Percentiles rank a stretch among this genome's conserved stretches.
Conservation (phyloP, 2,797 vertebrate species). For the Smutsia temminckii region DNA sequence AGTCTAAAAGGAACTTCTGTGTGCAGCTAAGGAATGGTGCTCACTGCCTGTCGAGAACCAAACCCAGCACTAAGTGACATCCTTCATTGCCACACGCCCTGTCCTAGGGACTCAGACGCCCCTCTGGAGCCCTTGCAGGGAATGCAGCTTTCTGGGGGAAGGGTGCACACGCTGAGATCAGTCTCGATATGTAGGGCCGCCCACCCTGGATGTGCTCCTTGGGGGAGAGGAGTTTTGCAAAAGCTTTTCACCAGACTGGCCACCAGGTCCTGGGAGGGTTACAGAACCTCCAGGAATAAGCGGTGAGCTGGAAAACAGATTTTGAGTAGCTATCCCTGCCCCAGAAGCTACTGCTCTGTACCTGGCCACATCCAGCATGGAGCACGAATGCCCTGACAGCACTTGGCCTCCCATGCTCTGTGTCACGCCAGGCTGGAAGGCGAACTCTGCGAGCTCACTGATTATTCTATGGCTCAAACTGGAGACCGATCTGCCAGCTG, state of each 20-base stretch:
- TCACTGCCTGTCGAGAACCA: neutral
- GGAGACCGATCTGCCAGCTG: constrained; percentile 58
- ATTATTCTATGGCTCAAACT: constrained; percentile 62
- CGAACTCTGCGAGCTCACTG: constrained; percentile 75
- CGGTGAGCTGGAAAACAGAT: constrained; percentile 17
- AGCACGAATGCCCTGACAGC: constrained; percentile 33
- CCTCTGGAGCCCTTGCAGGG: too few relatives aligned
- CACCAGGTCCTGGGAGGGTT: neutral
- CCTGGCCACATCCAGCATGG: neutral
- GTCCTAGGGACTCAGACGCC: accelerated
- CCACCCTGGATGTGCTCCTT: neutral
- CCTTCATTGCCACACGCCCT: neutral
- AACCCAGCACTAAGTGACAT: neutral
- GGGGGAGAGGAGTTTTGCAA: neutral
- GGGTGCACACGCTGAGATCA: accelerated
- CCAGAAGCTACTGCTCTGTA: constrained; percentile 61
- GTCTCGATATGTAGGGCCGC: too few relatives aligned
- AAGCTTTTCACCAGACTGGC: neutral
- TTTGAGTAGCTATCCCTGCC: neutral
- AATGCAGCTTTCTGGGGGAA: too few relatives aligned
- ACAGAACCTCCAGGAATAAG: accelerated
- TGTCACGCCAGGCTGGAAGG: constrained; percentile 75
- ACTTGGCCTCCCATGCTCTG: constrained; percentile 68
- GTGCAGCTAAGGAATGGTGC: neutral
- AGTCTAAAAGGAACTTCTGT: accelerated